Evolutionary conservation across 2,797 vertebrate genomes (phyloP), one percentile per base, ranked within the genome.

Genomic region (Craterocephalus amniculus): DNA sequence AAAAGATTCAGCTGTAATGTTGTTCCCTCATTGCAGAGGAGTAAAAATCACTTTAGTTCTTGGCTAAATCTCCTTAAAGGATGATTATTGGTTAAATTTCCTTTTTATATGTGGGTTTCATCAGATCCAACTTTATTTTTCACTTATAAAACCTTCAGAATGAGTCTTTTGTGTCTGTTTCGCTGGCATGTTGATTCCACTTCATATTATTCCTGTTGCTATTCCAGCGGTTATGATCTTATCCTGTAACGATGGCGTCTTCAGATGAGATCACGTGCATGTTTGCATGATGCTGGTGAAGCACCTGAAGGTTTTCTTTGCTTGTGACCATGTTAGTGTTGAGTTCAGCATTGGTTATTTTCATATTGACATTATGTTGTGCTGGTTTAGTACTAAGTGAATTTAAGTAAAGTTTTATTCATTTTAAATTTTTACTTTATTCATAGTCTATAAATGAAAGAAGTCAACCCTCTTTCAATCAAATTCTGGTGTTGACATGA

Each of bases 231-330:
- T 36, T 36, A 36, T 36, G 12, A 10, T 13, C 12, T 18, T 2
- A 18, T 8, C 26, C 36, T 18, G 24, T 13, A n/a, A n/a, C n/a
- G 57, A 13, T 68, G 48, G 51, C 6, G 34, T 55, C 40, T 22
- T 57, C 2, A 26, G 16, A 36, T 66, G 58, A 38, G 48, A 55
- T 64, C 61, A 56, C 31, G 51, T 59, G 80, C 77, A 86, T 83
- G 79, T 68, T 64, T 86, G 87, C 85, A 88, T 88, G 87, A 66
- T 10, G 8, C 63, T 49, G 13, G 9, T 36, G 24, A 20, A 57
- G 66, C 45, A 43, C 20, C 26, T 1, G 34, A 56, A 22, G 49
- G 36, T 36, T 35, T 63, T n/a, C 56, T 80, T 26, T 31, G 49
- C 36, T 58, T 45, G 13, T 71, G 27, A 65, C 72, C 69, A 70